These are phyloP conservation scores for Tenualosa thibaudeaui DNA, from an alignment of 2,797 vertebrate genomes.

Conservation along the genomic window DNA sequence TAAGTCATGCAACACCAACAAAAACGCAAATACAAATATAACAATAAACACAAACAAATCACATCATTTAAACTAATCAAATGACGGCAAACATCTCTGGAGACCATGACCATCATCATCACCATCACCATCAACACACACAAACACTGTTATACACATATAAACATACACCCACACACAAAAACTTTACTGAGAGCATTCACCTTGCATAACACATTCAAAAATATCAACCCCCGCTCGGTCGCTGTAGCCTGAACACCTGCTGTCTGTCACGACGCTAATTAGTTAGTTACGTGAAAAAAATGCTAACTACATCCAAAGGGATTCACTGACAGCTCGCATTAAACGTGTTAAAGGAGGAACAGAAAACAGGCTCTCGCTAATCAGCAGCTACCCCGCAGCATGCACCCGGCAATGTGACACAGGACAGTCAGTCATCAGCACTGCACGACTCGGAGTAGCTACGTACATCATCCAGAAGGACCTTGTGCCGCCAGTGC, in stretches of 20 bases:
- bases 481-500: slow-evolving; percentile 24
- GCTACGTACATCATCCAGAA: slow-evolving; percentile 32
- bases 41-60: neutral
- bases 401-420: neutral
- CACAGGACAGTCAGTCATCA: neutral
- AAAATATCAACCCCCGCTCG: neutral
- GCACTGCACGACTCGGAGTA: slow-evolving; percentile 34
- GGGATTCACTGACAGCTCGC: neutral
- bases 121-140: neutral
- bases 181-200: neutral
- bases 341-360: too few species aligned
- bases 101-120: neutral
- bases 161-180: neutral
- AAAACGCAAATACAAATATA: slow-evolving; percentile 24
- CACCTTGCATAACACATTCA: neutral
- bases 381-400: neutral
- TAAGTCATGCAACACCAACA: neutral
- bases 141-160: neutral
- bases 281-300: neutral
- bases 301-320: neutral
- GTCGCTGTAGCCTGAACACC: neutral
- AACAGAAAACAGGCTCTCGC: neutral
- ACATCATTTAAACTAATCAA: neutral
- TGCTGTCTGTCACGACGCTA: too few species aligned
- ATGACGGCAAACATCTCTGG: neutral